These are phyloP conservation scores for Eremobia ochroleuca DNA, from an alignment of 2,888 invertebrate species.

Conservation along the genomic window DNA sequence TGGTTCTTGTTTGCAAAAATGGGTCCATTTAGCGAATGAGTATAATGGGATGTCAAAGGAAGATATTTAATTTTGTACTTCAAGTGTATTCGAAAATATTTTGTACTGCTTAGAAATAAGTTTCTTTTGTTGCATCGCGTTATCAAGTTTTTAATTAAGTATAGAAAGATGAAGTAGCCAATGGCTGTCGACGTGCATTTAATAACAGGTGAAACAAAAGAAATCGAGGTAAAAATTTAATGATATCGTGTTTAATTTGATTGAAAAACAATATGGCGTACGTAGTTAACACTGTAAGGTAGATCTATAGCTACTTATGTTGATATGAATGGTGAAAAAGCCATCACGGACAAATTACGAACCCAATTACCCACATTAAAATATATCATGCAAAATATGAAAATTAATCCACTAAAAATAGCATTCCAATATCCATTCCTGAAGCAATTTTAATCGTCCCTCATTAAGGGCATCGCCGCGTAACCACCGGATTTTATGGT, in stretches of 20 bases:
- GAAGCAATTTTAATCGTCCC: conserved; percentile 86
- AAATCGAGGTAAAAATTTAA: background rate
- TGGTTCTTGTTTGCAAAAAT: no score
- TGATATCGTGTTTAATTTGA: background rate
- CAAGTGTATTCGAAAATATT: conserved; percentile 11
- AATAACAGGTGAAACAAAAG: background rate
- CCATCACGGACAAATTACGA: conserved; percentile 38
- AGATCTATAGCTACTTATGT: background rate
- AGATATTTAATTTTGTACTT: conserved; percentile 47
- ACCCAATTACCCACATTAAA: conserved; percentile 56
- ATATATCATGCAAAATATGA: conserved; percentile 66
- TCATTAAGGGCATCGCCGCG: conserved; percentile 88
- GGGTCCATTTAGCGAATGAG: conserved; percentile 57
- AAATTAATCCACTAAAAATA: conserved; percentile 73
- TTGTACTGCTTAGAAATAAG: conserved; percentile 2
- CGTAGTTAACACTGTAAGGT: background rate
- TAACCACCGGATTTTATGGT: conserved; percentile 84
- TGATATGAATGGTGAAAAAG: conserved; percentile 8
- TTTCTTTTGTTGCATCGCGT: conserved; percentile 7
- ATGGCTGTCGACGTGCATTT: background rate
- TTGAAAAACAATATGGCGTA: background rate
- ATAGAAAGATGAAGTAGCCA: background rate
- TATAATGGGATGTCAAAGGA: conserved; percentile 60
- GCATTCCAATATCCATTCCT: conserved; percentile 82
- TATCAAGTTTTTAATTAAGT: conserved; percentile 8